Conservation (phyloP, 2,113 vertebrate genomes). For the Thunnus thynnus region DNA sequence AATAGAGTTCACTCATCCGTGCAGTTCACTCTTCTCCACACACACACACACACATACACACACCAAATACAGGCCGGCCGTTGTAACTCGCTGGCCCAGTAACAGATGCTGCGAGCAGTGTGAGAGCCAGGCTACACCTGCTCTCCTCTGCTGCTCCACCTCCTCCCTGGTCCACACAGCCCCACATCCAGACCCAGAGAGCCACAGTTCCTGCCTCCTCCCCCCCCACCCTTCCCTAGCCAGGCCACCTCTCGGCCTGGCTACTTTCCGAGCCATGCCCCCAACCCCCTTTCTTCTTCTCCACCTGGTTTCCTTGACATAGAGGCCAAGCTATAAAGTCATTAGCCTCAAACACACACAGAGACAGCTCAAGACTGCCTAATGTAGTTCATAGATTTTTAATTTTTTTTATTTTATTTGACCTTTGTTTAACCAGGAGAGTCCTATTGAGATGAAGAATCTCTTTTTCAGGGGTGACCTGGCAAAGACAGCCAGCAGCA, state of each 20-base stretch:
- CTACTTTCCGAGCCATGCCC: constrained; percentile 10
- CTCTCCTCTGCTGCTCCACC: constrained; percentile 60
- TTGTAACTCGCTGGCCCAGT: constrained; percentile 50
- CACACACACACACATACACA: constrained; percentile 27
- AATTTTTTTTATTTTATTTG: no score
- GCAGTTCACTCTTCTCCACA: constrained; percentile 29
- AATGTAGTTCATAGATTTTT: not conserved
- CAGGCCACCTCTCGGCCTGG: constrained; percentile 42
- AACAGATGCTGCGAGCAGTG: constrained; percentile 73
- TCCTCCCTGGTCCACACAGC: constrained; percentile 16
- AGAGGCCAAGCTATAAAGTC: not conserved
- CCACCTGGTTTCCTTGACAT: constrained; percentile 34
- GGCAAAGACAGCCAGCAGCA: no score
- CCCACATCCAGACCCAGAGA: constrained; percentile 32
- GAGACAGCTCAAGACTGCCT: not conserved
- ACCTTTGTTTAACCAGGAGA: no score
- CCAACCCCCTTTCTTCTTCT: not conserved
- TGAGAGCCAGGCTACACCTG: constrained; percentile 67
- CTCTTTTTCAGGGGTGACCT: no score
- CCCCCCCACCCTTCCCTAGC: not conserved
- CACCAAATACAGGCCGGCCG: constrained; percentile 50
- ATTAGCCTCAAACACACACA: not conserved
- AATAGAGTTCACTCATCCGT: constrained; percentile 57
- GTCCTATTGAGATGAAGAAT: no score
- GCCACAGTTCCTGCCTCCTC: not conserved